phyloP scores from a whole-genome alignment of 2,888 invertebrate species.

The Lomographa bimaculata region DNA sequence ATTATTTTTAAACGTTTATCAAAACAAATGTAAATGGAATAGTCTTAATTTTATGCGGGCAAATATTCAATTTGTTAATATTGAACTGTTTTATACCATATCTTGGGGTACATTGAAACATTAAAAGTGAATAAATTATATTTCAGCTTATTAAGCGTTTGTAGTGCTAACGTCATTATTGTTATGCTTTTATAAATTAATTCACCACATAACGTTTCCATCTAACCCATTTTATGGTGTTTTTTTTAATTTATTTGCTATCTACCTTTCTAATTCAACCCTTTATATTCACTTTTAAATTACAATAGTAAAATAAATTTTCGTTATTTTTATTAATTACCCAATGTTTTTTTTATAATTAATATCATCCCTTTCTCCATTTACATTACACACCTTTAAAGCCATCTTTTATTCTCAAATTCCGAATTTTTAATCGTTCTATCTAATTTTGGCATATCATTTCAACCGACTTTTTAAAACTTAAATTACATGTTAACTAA shows the following conservation, averaged over 20 bases:
- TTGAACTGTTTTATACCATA: no score
- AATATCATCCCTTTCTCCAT: slow-evolving; percentile 29
- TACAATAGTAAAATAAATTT: slow-evolving; percentile 57
- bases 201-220: not conserved
- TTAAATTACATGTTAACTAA: slow-evolving; percentile 1
- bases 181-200: not conserved
- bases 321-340: slow-evolving; percentile 43
- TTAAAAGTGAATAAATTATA: not conserved
- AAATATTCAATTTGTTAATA: slow-evolving; percentile 1
- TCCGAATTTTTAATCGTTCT: slow-evolving; percentile 28
- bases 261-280: slow-evolving; percentile 59
- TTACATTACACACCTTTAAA: slow-evolving; percentile 33
- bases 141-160: no score
- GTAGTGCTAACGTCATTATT: no score
- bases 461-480: not conserved
- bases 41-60: no score
- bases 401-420: slow-evolving; percentile 31
- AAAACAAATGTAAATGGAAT: no score
- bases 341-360: slow-evolving; percentile 37
- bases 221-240: not conserved
- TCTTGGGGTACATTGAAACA: slow-evolving; percentile 1
- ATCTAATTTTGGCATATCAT: slow-evolving; percentile 28
- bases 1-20: slow-evolving; percentile 39
- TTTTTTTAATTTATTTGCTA: slow-evolving; percentile 64
- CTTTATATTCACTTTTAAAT: slow-evolving; percentile 49